Conservation (phyloP, 2,797 vertebrate genomes). For the Sebastes cheni region DNA sequence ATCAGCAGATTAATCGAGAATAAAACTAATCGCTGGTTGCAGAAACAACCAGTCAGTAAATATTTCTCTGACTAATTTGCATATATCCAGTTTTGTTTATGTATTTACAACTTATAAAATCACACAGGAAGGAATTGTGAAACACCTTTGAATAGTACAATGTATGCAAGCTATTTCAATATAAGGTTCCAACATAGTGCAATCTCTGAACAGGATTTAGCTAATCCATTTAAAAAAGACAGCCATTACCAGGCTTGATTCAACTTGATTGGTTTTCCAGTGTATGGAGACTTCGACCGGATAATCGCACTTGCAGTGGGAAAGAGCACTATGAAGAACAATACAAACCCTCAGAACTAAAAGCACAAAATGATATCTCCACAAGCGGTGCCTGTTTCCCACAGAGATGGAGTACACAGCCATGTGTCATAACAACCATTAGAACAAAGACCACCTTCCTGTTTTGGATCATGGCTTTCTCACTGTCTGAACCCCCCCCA, state of each 20-base stretch:
- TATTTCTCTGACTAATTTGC: neutral
- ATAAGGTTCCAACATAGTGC: constrained; percentile 10
- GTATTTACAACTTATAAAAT: neutral
- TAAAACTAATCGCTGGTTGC: neutral
- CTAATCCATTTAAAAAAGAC: constrained; percentile 38
- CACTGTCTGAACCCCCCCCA: constrained; percentile 22
- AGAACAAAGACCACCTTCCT: constrained; percentile 65
- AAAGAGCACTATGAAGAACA: constrained; percentile 34
- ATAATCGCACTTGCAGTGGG: constrained; percentile 28
- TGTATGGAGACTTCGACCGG: constrained; percentile 32
- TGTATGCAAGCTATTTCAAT: neutral
- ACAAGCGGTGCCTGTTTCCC: constrained; percentile 48
- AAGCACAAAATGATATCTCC: constrained; percentile 42
- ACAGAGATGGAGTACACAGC: constrained; percentile 32
- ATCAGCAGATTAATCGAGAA: neutral
- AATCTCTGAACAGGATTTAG: constrained; percentile 16
- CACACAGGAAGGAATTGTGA: neutral
- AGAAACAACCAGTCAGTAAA: neutral
- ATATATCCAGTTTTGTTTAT: neutral
- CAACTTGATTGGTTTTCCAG: constrained; percentile 41
- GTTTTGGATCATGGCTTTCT: constrained; percentile 49
- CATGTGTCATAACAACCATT: constrained; percentile 67
- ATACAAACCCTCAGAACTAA: constrained; percentile 31
- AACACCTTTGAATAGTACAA: no score
- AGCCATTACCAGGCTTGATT: constrained; percentile 46